Conservation (phyloP, 2,113 vertebrate species). For the Urocolius indicus region DNA sequence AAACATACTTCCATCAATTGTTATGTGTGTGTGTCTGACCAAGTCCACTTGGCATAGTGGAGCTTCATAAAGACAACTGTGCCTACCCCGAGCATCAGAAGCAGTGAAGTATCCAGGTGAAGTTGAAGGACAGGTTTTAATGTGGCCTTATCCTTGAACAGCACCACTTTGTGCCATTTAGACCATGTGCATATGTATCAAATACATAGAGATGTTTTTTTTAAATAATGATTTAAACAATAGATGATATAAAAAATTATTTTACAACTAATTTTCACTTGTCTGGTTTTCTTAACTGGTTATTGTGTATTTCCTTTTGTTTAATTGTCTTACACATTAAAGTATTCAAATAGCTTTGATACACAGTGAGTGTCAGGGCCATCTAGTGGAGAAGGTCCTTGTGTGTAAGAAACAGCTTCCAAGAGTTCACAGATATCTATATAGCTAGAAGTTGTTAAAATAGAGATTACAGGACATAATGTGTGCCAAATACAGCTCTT, state of each 20-base stretch:
- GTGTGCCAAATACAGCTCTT: background rate
- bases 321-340: background rate
- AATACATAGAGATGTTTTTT: no score
- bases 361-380: background rate
- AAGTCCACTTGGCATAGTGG: background rate
- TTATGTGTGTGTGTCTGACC: background rate
- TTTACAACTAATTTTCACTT: background rate
- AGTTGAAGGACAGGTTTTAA: background rate
- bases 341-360: background rate
- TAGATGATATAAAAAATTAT: background rate
- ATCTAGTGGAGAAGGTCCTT: slow-evolving; percentile 46
- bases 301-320: background rate
- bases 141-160: background rate
- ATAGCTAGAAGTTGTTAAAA: background rate
- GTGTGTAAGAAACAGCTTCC: background rate
- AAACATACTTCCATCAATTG: background rate
- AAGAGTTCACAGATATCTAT: background rate
- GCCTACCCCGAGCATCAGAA: accelerated
- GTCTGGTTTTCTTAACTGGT: background rate
- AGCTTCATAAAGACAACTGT: background rate
- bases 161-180: background rate
- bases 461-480: accelerated
- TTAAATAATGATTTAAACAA: no score
- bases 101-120: background rate
- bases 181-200: background rate